Conservation (phyloP, 2,797 vertebrate species). For the Myripristis jacobus region DNA sequence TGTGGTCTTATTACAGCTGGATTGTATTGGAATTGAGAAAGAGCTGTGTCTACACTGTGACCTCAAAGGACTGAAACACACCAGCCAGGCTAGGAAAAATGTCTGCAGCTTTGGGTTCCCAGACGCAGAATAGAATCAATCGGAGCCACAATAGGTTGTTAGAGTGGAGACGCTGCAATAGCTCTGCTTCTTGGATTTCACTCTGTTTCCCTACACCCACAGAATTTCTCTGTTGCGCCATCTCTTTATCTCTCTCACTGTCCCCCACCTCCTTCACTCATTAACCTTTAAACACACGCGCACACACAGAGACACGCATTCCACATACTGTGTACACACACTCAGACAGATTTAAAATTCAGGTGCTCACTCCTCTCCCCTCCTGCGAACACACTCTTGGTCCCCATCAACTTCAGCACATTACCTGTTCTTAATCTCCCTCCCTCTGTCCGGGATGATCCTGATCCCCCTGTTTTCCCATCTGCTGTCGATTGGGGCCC, state of each 20-base stretch:
- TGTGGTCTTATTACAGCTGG: slow-evolving; percentile 31
- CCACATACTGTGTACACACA: slow-evolving; percentile 54
- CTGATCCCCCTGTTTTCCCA: slow-evolving; percentile 79
- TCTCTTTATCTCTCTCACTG: slow-evolving; percentile 52
- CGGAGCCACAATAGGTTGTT: slow-evolving; percentile 80
- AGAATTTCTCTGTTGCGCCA: slow-evolving; percentile 54
- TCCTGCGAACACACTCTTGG: slow-evolving; percentile 71
- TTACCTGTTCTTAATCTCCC: slow-evolving; percentile 83
- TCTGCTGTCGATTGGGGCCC: slow-evolving; percentile 74
- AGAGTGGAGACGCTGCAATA: slow-evolving; percentile 68
- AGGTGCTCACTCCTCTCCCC: slow-evolving; percentile 60
- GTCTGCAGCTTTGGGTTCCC: slow-evolving; percentile 74
- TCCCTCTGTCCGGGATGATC: slow-evolving; percentile 78
- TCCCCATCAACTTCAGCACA: slow-evolving; percentile 77
- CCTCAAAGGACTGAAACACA: slow-evolving; percentile 67
- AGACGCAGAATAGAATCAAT: slow-evolving; percentile 78
- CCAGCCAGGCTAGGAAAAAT: slow-evolving; percentile 49
- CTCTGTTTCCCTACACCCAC: slow-evolving; percentile 31
- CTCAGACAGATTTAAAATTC: slow-evolving; percentile 71
- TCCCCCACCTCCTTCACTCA: slow-evolving; percentile 25
- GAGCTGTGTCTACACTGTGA: slow-evolving; percentile 41
- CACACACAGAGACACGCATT: slow-evolving; percentile 37
- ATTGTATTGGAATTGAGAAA: slow-evolving; percentile 35
- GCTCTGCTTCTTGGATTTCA: slow-evolving; percentile 80
- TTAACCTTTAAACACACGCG: slow-evolving; percentile 19